Evolutionary conservation across 2,888 invertebrate species (phyloP), one percentile per base, ranked within the genome.

Genomic region (Bhutanitis thaidina): DNA sequence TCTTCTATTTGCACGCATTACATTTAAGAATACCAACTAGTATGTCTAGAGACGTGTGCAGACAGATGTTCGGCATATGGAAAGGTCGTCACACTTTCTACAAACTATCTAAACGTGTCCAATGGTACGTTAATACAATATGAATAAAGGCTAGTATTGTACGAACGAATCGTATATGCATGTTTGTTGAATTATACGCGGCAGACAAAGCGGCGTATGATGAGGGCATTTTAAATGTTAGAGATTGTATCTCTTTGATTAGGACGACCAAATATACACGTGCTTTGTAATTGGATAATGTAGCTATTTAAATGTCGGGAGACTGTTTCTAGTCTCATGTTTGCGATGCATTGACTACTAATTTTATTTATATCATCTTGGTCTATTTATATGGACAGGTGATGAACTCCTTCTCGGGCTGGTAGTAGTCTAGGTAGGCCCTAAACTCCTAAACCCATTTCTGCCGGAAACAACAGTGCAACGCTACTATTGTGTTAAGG

Each of bases 61-160:
- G 50, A 49, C 74, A 74, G 71, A 69, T 75, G 76, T 61, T 27
- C 50, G 46, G 62, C 77, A 75, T 57, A 75, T 77, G 77, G 44
- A 54, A 62, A 65, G 76, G 74, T 75, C 77, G 71, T 66, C 75
- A 74, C 64, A 75, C 76, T 74, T 58, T 60, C 27, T 13, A 52
- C 64, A 58, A 60, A 48, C 45, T 50, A 46, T 43, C 29, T 37
- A 44, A 3, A 43, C 49, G 36, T 59, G 46, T 13, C 5, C 7
- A 5, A n/a, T 10, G 43, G 10, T 15, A 38, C 55, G 53, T 35
- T 58, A 58, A 25, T 5, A 0, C 8, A 25, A 35, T 20, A 0
- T 14, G 0, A 16, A 13, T 50, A 50, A 45, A 34, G 51, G 40
- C 29, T 12, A 43, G 14, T 10, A n/a, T 35, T 1, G 49, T 13